Percentiles rank a stretch among this genome's conserved stretches.
Evolutionary conservation across 2,113 vertebrate species (phyloP).

Genomic region (Callocephalon fimbriatum): DNA sequence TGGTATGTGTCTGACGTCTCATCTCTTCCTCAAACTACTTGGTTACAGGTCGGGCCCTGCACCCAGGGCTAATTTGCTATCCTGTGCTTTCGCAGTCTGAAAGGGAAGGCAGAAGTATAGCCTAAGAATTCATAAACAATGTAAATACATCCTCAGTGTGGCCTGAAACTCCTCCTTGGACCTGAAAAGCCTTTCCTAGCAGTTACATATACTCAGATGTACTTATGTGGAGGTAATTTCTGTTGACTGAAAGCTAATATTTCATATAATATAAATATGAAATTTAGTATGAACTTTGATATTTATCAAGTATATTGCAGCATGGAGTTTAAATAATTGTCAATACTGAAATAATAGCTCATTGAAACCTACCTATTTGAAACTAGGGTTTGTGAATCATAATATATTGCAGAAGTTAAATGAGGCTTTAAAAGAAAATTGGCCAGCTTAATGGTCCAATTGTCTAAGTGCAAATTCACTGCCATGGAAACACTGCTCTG

Average conservation of each 20-base stretch:
- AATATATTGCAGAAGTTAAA: background rate
- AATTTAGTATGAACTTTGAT: background rate
- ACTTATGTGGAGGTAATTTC: background rate
- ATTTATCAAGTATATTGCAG: background rate
- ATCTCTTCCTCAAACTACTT: background rate
- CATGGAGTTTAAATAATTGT: background rate
- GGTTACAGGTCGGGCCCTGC: no score
- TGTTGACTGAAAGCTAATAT: background rate
- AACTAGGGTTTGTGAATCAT: background rate
- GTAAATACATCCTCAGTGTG: background rate
- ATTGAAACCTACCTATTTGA: background rate
- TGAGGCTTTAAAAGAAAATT: background rate
- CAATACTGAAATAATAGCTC: background rate
- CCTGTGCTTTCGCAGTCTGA: background rate
- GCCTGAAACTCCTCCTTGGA: background rate
- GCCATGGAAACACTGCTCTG: background rate
- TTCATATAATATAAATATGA: background rate
- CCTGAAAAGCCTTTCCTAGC: background rate
- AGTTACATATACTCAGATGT: background rate
- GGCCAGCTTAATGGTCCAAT: background rate
- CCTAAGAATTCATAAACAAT: background rate
- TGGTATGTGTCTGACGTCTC: fast-evolving
- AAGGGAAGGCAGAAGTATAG: background rate
- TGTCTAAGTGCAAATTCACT: background rate
- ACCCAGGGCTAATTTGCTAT: background rate